Percentiles rank a stretch among this genome's conserved stretches.
These are phyloP conservation scores for Chionoecetes opilio DNA, from an alignment of 1,140 invertebrate genomes.

Conservation along the genomic window DNA sequence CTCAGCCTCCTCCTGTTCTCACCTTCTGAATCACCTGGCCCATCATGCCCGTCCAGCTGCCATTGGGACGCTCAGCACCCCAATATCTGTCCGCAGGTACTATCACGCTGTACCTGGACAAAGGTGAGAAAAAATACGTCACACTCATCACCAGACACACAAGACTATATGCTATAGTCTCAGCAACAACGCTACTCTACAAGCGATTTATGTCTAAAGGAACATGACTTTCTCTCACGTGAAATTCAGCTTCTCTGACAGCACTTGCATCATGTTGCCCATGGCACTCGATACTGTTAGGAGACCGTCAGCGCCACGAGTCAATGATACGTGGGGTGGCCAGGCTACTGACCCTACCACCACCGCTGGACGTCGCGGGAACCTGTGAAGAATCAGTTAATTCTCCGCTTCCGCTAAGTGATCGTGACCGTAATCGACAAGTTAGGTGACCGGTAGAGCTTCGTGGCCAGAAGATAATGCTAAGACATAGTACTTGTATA, in stretches of 20 bases:
- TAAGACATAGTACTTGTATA: too few species aligned
- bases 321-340: not conserved
- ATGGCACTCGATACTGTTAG: not conserved
- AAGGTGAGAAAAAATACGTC: not conserved
- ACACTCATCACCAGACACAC: not conserved
- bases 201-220: too few species aligned
- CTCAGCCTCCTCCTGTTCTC: not conserved
- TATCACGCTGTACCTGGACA: not conserved
- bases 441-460: too few species aligned
- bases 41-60: conserved; percentile 31
- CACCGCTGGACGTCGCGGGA: not conserved
- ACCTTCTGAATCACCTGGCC: conserved; percentile 33
- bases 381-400: not conserved
- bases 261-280: conserved; percentile 4
- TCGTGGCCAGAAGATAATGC: too few species aligned
- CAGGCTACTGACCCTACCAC: not conserved
- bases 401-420: not conserved
- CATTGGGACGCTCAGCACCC: not conserved
- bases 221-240: not conserved
- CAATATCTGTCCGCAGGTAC: not conserved
- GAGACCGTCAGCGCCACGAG: not conserved
- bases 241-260: not conserved
- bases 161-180: too few species aligned
- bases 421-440: too few species aligned
- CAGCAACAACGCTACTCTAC: too few species aligned